phyloP scores from a whole-genome alignment of 2,888 invertebrate species.

The Boloria selene region DNA sequence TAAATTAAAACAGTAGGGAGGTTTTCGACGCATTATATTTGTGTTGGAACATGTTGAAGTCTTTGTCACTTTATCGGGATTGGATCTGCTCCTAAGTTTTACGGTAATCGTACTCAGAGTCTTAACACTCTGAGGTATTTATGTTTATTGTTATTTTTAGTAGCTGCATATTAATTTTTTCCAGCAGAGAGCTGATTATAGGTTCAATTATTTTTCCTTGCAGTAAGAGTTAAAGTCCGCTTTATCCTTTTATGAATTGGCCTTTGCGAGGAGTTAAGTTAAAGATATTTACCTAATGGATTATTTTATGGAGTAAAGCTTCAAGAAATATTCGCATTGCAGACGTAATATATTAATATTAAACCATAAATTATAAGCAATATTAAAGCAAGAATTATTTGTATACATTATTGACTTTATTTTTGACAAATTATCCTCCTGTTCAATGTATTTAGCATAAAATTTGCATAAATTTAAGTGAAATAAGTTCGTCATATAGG shows the following conservation, averaged over 20 bases:
- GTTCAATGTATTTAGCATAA: neutral
- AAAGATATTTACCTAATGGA: slow-evolving; percentile 25
- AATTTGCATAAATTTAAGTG: neutral
- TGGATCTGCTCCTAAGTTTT: slow-evolving; percentile 68
- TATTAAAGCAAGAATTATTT: slow-evolving; percentile 5
- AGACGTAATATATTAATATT: slow-evolving; percentile 12
- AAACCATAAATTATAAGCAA: slow-evolving; percentile 7
- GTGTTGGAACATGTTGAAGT: slow-evolving; percentile 56
- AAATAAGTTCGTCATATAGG: neutral
- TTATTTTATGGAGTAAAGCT: slow-evolving; percentile 17
- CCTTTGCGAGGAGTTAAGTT: slow-evolving; percentile 18
- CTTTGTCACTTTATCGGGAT: slow-evolving; percentile 70
- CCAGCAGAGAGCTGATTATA: slow-evolving; percentile 38
- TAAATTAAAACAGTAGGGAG: slow-evolving; percentile 18
- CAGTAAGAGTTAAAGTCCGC: slow-evolving; percentile 32
- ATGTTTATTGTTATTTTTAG: slow-evolving; percentile 55
- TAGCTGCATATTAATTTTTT: slow-evolving; percentile 46
- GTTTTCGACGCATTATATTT: slow-evolving; percentile 28
- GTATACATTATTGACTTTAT: neutral
- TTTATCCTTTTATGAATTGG: slow-evolving; percentile 33
- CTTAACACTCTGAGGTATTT: slow-evolving; percentile 53
- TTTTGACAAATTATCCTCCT: neutral
- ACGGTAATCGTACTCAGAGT: slow-evolving; percentile 65
- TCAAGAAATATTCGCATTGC: slow-evolving; percentile 10
- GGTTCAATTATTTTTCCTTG: slow-evolving; percentile 34